A percentile compares a stretch with the other conserved stretches of the same genome.
Conservation (phyloP, 2,888 invertebrate genomes). For the Philopedon plagiatum region DNA sequence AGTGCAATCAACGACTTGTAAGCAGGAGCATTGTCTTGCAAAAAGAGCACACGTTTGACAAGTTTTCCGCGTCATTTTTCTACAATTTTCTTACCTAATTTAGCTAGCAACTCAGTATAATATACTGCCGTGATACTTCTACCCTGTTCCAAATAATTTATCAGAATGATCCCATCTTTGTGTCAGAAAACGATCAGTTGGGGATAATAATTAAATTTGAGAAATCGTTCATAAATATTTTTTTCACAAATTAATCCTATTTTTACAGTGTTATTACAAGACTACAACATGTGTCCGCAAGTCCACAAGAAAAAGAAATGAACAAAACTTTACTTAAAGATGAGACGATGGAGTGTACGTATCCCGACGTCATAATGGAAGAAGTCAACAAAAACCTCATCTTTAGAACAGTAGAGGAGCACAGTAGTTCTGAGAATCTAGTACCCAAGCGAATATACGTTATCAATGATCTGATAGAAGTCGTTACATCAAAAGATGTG, state of each 20-base stretch:
- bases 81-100: no score
- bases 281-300: slow-evolving; percentile 49
- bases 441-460: slow-evolving; percentile 77
- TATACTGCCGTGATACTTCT: no score
- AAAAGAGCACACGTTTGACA: no score
- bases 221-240: no score
- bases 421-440: slow-evolving; percentile 71
- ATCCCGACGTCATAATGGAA: slow-evolving; percentile 81
- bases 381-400: slow-evolving; percentile 76
- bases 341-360: slow-evolving; percentile 72
- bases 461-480: slow-evolving; percentile 83
- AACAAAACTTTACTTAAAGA: slow-evolving; percentile 55
- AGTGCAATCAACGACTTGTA: no score
- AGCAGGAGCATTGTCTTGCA: no score
- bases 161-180: no score
- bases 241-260: neutral
- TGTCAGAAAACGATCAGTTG: no score
- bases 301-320: slow-evolving; percentile 55
- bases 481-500: slow-evolving; percentile 66
- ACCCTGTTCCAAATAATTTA: no score
- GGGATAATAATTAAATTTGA: no score
- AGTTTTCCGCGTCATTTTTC: no score
- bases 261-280: slow-evolving; percentile 51
- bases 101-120: no score
- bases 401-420: slow-evolving; percentile 69